Conservation (phyloP, 1,140 invertebrate genomes). For the Argopecten irradians region DNA sequence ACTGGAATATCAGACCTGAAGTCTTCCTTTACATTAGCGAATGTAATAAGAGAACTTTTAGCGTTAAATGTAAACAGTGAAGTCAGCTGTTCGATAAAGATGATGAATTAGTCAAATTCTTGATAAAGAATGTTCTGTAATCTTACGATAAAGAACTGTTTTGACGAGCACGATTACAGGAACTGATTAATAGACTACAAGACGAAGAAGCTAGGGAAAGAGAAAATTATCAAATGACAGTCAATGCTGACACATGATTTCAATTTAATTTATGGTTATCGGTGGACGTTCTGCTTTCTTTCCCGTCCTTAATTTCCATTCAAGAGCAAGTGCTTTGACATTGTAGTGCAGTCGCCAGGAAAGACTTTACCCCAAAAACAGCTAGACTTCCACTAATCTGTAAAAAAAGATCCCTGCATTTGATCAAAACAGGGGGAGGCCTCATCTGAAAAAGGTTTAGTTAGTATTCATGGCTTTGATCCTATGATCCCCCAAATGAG, state of each 20-base stretch:
- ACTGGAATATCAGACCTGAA: not conserved
- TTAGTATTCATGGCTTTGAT: not conserved
- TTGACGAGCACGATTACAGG: not conserved
- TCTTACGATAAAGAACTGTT: not conserved
- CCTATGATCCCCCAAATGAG: not conserved
- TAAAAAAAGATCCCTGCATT: not conserved
- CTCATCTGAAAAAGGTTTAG: not conserved
- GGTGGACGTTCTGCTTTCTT: not conserved
- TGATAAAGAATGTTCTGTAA: not conserved
- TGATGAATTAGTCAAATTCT: not conserved
- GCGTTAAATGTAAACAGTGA: not conserved
- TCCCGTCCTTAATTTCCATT: not conserved
- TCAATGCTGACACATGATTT: conserved; percentile 3
- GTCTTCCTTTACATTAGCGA: not conserved
- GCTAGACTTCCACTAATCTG: not conserved
- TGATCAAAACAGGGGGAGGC: not conserved
- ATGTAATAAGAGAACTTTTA: not conserved
- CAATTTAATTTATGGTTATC: conserved; percentile 23
- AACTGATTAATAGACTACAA: not conserved
- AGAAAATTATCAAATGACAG: not conserved
- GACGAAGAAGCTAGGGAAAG: not conserved
- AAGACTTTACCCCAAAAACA: not conserved
- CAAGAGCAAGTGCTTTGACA: not conserved
- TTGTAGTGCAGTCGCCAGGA: not conserved
- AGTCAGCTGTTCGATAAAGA: not conserved